phyloP scores from a whole-genome alignment of 1,140 invertebrate species.

The Galendromus occidentalis region DNA sequence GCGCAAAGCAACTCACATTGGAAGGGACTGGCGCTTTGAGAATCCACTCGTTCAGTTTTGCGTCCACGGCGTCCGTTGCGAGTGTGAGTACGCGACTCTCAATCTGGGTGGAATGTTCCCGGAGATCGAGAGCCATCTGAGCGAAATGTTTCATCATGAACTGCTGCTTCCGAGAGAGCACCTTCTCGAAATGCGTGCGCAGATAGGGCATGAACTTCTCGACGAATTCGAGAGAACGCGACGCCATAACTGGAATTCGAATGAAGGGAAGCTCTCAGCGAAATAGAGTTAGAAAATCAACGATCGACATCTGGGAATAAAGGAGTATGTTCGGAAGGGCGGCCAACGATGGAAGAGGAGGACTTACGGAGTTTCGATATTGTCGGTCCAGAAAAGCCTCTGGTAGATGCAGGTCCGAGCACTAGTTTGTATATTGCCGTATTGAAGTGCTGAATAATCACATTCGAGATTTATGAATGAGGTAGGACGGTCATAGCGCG shows the following conservation, averaged over 20 bases:
- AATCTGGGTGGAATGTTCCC: constrained; percentile 5
- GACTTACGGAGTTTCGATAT: constrained; percentile 4
- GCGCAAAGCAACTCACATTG: constrained; percentile 51
- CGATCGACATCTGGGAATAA: no score
- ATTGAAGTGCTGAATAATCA: background rate
- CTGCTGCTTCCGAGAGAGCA: constrained; percentile 52
- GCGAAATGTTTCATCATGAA: constrained; percentile 25
- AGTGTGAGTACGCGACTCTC: background rate
- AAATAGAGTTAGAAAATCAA: no score
- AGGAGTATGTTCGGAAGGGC: no score
- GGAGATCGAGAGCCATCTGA: background rate
- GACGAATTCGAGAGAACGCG: background rate
- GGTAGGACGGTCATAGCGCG: no score
- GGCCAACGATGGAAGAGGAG: no score
- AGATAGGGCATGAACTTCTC: constrained; percentile 7
- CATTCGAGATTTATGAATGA: no score
- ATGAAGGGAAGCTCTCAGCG: no score
- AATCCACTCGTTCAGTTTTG: constrained; percentile 44
- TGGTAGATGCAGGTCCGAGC: background rate
- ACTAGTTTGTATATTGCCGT: background rate
- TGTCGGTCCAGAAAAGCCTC: background rate
- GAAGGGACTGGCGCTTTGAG: constrained; percentile 87
- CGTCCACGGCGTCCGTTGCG: background rate
- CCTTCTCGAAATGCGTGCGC: constrained; percentile 42
- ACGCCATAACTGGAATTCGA: background rate